These are phyloP conservation scores for Andrena chrysosceles DNA, from an alignment of 2,888 invertebrate genomes.

Conservation along the genomic window DNA sequence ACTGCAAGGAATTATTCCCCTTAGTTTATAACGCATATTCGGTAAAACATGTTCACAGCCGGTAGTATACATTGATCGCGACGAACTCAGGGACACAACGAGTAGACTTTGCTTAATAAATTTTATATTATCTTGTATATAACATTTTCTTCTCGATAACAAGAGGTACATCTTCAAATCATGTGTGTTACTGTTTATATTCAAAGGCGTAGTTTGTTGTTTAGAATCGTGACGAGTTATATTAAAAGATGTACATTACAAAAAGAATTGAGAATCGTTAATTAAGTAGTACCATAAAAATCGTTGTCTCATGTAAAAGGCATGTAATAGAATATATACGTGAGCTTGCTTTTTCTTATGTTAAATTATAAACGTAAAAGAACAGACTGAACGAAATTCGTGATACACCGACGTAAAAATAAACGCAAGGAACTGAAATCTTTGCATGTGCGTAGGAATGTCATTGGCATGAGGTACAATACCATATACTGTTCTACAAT, in stretches of 20 bases:
- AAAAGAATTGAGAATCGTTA: slow-evolving; percentile 22
- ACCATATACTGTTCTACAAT: slow-evolving; percentile 61
- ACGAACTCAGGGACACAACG: slow-evolving; percentile 44
- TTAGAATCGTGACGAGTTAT: slow-evolving; percentile 33
- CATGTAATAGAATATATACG: slow-evolving; percentile 40
- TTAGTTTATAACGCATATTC: slow-evolving; percentile 46
- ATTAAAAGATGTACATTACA: slow-evolving; percentile 33
- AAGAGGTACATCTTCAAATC: slow-evolving; percentile 15
- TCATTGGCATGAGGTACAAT: slow-evolving; percentile 61
- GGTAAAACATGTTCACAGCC: slow-evolving; percentile 62
- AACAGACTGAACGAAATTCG: slow-evolving; percentile 31
- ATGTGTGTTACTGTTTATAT: slow-evolving; percentile 26
- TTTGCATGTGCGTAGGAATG: slow-evolving; percentile 73
- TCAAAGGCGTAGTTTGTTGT: slow-evolving; percentile 36
- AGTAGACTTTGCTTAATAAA: slow-evolving; percentile 23
- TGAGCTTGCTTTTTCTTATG: slow-evolving; percentile 23
- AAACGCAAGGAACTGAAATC: slow-evolving; percentile 46
- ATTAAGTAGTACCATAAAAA: slow-evolving; percentile 54
- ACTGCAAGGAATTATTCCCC: slow-evolving; percentile 45
- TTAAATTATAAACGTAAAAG: slow-evolving; percentile 34
- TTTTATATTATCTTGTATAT: slow-evolving; percentile 33
- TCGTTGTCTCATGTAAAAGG: slow-evolving; percentile 71
- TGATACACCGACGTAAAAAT: slow-evolving; percentile 9
- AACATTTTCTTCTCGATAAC: slow-evolving; percentile 27
- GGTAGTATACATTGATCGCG: slow-evolving; percentile 48